Base-by-base conservation (phyloP, 1,140 invertebrate species). In the Drosophila sproati region DNA sequence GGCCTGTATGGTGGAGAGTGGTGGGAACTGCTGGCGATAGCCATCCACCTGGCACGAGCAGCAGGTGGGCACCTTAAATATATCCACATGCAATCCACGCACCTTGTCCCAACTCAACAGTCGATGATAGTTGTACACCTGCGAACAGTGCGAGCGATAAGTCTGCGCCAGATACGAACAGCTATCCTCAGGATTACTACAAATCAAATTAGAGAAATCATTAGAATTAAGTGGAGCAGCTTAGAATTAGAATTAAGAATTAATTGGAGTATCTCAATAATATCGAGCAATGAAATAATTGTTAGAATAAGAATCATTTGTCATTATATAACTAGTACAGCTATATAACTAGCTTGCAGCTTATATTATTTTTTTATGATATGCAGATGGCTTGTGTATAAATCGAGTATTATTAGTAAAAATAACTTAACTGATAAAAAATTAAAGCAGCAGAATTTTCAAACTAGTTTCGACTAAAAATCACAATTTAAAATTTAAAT, bases 41-140 rank as follows among this genome's bases (percentile, higher is more conserved):
- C 96, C 96, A 82, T 96, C 95, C 2, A 97, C 95, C 80, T 97
- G 96, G 88, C 97, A 98, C 1, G 96, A 96, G 82, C 97, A 98
- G 74, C 96, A 97, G 0, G 96, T 96, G 20, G 97, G 97, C 1
- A 97, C 95, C 94, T 97, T 97, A 82, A 97, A 97, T 45, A 97
- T 96, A 87, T 98, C 97, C 94, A 97, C 96, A 77, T 97, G 96
- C 2, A 98, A 93, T 5, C 97, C 97, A 32, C 95, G 94, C 37
- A 95, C 95, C 48, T 96, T 95, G 82, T 97, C 96, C 96, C 97
- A 98, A 0, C 96, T 97, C 1, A 98, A 81, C 4, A 98, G 93
- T n/a, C 97, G 94, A 89, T 98, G 97, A 80, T 97, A 97, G 87
- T 97, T 97, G 91, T 96, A 97, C 1, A 98, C 95, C 94, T 98